These are phyloP conservation scores for Numida meleagris DNA, from an alignment of 2,113 vertebrate species.

Conservation along the genomic window DNA sequence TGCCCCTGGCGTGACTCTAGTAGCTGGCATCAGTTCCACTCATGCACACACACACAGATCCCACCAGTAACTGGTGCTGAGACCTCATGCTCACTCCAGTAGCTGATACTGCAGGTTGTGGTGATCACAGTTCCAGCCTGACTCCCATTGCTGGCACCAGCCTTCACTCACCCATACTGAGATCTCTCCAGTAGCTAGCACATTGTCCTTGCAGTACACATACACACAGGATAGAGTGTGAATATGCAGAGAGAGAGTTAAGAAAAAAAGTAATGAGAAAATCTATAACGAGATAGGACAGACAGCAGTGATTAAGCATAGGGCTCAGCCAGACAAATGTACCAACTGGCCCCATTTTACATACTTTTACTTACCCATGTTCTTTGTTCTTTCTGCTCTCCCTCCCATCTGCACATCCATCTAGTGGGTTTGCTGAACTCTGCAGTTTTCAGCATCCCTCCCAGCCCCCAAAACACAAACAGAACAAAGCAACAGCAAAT, in stretches of 20 bases:
- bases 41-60: too few species aligned
- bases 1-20: too few species aligned
- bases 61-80: too few species aligned
- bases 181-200: too few species aligned
- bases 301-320: neutral
- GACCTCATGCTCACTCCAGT: too few species aligned
- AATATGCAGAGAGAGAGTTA: neutral
- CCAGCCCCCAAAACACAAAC: neutral
- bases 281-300: neutral
- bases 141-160: too few species aligned
- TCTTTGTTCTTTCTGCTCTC: neutral
- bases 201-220: too few species aligned
- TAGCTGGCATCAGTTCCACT: too few species aligned
- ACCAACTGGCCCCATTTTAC: neutral
- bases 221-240: neutral
- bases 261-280: neutral
- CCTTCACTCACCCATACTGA: too few species aligned
- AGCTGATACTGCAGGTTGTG: too few species aligned
- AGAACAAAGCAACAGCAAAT: neutral
- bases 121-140: too few species aligned
- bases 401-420: neutral
- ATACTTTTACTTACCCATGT: neutral
- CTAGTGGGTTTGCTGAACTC: neutral
- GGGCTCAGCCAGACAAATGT: neutral
- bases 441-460: neutral